Percentiles rank a stretch among this genome's conserved stretches.
Evolutionary conservation across 2,888 invertebrate genomes (phyloP).

Genomic region (Pseudococcus viburni): DNA sequence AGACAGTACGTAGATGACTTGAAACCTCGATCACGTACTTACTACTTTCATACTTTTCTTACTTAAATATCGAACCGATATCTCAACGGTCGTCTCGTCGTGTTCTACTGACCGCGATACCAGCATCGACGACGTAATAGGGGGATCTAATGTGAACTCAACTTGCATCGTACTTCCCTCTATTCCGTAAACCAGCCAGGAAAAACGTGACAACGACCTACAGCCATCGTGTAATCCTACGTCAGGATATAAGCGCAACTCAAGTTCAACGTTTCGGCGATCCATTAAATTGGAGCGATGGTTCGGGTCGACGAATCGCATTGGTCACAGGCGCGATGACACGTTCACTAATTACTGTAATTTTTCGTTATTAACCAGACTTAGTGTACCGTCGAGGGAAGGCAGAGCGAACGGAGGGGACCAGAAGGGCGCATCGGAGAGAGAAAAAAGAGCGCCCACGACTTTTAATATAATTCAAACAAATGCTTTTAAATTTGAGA

Average conservation of each 20-base stretch:
- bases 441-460: neutral
- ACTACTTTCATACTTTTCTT: too few relatives aligned
- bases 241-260: neutral
- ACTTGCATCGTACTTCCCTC: too few relatives aligned
- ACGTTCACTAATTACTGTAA: constrained; percentile 39
- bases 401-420: neutral
- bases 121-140: too few relatives aligned
- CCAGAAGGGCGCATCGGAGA: neutral
- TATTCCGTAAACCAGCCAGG: too few relatives aligned
- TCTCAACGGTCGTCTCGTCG: too few relatives aligned
- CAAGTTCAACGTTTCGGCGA: neutral
- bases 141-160: too few relatives aligned
- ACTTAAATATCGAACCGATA: too few relatives aligned
- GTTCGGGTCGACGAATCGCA: neutral
- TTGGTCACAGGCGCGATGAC: neutral
- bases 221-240: too few relatives aligned
- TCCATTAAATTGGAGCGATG: neutral
- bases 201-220: too few relatives aligned
- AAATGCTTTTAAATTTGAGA: constrained; percentile 44
- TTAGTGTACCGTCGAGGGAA: neutral
- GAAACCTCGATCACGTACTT: too few relatives aligned
- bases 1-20: too few relatives aligned
- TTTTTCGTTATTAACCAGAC: constrained; percentile 47
- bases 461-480: constrained; percentile 49
- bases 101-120: too few relatives aligned